A percentile compares a stretch with the other conserved stretches of the same genome.
Conservation (phyloP, 1,140 invertebrate genomes). For the Drosophila tani region DNA sequence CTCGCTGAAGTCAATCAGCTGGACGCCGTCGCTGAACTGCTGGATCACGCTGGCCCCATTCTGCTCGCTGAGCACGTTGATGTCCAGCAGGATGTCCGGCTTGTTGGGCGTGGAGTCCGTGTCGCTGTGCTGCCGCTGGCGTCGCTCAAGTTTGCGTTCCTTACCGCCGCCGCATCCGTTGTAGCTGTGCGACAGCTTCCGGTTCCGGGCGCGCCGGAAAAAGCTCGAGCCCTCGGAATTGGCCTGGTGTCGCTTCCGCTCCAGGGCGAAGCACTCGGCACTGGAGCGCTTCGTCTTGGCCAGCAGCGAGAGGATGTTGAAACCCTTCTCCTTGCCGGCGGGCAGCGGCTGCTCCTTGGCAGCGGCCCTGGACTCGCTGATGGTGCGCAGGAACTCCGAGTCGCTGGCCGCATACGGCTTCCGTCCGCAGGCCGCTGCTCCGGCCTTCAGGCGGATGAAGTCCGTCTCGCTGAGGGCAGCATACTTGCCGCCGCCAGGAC, state of each 20-base stretch:
- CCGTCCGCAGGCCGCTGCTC: conserved; percentile 43
- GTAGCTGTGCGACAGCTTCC: conserved; percentile 82
- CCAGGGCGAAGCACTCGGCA: conserved; percentile 75
- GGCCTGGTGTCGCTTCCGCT: conserved; percentile 75
- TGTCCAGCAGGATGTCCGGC: conserved; percentile 81
- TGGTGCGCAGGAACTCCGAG: conserved; percentile 77
- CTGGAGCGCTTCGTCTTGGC: conserved; percentile 80
- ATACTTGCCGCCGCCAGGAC: conserved; percentile 44
- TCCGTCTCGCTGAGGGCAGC: conserved; percentile 81
- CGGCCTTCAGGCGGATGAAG: conserved; percentile 75
- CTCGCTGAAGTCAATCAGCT: conserved; percentile 75
- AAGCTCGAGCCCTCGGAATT: conserved; percentile 77
- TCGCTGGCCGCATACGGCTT: conserved; percentile 78
- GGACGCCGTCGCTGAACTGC: conserved; percentile 66
- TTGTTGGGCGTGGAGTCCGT: conserved; percentile 80
- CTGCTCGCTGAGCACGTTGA: conserved; percentile 77
- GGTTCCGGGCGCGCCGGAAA: conserved; percentile 74
- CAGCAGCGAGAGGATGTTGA: conserved; percentile 72
- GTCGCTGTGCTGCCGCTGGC: conserved; percentile 75
- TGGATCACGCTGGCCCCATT: conserved; percentile 54
- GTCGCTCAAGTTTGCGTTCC: conserved; percentile 69
- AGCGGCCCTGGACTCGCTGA: conserved; percentile 49
- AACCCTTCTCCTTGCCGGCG: conserved; percentile 69
- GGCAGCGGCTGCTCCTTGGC: conserved; percentile 34
- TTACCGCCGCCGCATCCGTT: conserved; percentile 72